Evolutionary conservation across 2,113 vertebrate genomes (phyloP), one percentile per base, ranked within the genome.

Genomic region (Mirounga angustirostris): DNA sequence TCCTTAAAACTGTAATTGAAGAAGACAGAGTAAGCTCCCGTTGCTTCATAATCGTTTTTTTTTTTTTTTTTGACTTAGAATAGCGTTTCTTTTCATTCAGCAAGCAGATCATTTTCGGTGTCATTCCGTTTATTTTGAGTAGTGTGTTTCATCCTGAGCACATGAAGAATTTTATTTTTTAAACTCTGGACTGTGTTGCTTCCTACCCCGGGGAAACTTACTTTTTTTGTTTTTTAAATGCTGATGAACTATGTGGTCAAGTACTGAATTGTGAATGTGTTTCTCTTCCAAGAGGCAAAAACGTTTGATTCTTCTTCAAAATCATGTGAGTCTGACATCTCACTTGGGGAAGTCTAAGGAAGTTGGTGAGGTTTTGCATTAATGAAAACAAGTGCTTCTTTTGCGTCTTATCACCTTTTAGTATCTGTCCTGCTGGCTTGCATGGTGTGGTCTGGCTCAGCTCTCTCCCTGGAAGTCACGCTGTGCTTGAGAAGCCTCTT

Each of bases 361-460:
- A 95, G 95, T 91, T 63, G 83, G 82, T 97, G 97, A 97, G 94
- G 96, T 83, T 97, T 85, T 92, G 69, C 89, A 98, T 97, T 84
- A 97, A 91, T 98, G 91, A 95, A 98, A 98, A 97, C 97, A 95
- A 59, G 98, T 78, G 85, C 97, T 96, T 98, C 98, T 98, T 96
- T 97, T 98, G 95, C 96, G 96, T 87, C 98, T 98, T 98, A 98
- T 98, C 98, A 65, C 92, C 71, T 61, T 54, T 78, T 63, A 91
- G 96, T 97, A 98, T 99, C 98, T 98, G 56, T 71, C 92, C 61
- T 98, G 97, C 97, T 98, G 98, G 98, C 96, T 98, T 96, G 94
- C 33, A 63, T 89, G 43, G 78, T 96, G 95, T 93, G 98, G 97
- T 98, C 98, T 98, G 89, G 84, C 96, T 97, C 36, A 61, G 96